Percentiles rank a stretch among this genome's conserved stretches.
These are phyloP conservation scores for Ophioninae sp. DNA, from an alignment of 2,888 invertebrate genomes.

Conservation along the genomic window DNA sequence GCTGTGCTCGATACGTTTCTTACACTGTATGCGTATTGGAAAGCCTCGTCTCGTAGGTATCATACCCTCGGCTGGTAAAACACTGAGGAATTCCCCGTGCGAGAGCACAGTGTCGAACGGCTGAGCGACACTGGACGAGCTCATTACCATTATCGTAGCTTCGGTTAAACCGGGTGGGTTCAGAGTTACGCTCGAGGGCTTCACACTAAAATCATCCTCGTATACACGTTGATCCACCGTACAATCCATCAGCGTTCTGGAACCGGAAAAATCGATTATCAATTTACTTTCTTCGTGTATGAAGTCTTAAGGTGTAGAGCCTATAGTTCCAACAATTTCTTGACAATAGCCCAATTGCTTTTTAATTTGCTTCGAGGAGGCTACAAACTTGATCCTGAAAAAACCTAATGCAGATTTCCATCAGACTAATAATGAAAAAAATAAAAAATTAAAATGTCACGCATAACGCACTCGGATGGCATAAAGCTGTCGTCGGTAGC, in stretches of 20 bases:
- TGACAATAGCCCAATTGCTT: no score
- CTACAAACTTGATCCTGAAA: no score
- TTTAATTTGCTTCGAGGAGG: no score
- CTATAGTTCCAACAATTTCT: no score
- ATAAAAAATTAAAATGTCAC: no score
- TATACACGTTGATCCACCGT: constrained; percentile 45
- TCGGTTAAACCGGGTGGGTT: constrained; percentile 69
- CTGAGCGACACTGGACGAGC: constrained; percentile 68
- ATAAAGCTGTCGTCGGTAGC: constrained; percentile 74
- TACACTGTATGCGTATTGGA: constrained; percentile 71
- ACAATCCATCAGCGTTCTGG: constrained; percentile 55
- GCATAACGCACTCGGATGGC: constrained; percentile 69
- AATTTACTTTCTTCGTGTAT: background rate
- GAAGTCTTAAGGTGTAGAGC: background rate
- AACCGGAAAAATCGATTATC: background rate
- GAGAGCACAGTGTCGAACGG: constrained; percentile 72
- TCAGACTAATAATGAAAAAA: no score
- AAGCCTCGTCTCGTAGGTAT: constrained; percentile 71
- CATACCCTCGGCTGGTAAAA: constrained; percentile 73
- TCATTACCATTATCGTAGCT: constrained; percentile 69
- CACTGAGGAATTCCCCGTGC: constrained; percentile 67
- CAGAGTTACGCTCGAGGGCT: constrained; percentile 66
- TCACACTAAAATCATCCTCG: constrained; percentile 67
- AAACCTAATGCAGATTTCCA: no score
- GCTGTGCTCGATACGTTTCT: constrained; percentile 66